Evolutionary conservation across 2,888 invertebrate species (phyloP).

Genomic region (Cephus sareptanus): DNA sequence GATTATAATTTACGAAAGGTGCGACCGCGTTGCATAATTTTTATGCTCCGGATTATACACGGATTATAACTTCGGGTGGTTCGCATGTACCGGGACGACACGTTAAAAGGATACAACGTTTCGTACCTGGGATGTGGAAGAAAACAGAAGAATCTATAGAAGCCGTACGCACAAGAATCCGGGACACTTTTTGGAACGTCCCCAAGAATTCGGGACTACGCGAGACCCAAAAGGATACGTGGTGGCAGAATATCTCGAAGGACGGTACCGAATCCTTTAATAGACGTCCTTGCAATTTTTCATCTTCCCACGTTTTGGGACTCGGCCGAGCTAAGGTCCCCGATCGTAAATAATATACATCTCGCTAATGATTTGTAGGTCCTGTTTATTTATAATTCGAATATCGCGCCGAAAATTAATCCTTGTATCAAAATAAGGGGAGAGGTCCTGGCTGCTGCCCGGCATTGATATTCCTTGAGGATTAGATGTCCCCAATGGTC

Average conservation of each 20-base stretch:
- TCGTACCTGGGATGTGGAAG: neutral
- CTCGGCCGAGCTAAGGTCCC: slow-evolving; percentile 38
- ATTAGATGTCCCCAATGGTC: no score
- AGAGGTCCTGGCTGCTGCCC: no score
- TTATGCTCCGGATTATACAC: slow-evolving; percentile 17
- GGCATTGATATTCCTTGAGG: no score
- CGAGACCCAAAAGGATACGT: neutral
- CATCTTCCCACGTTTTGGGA: slow-evolving; percentile 48
- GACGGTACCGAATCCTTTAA: neutral
- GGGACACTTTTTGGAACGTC: no score
- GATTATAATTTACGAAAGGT: slow-evolving; percentile 15
- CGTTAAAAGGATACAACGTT: neutral
- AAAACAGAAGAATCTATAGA: no score
- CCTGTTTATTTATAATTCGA: slow-evolving; percentile 5
- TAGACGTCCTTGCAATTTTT: slow-evolving; percentile 44
- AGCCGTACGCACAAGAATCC: no score
- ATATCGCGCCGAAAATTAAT: slow-evolving; percentile 8
- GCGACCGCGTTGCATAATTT: slow-evolving; percentile 15
- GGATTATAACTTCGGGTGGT: slow-evolving; percentile 7
- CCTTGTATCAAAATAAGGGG: neutral
- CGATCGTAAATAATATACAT: slow-evolving; percentile 53
- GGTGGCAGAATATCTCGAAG: neutral
- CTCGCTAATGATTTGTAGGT: slow-evolving; percentile 52
- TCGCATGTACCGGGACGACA: neutral
- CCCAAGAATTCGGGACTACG: neutral